Evolutionary conservation across 2,797 vertebrate genomes (phyloP).

Genomic region (Spinus olivaceus): DNA sequence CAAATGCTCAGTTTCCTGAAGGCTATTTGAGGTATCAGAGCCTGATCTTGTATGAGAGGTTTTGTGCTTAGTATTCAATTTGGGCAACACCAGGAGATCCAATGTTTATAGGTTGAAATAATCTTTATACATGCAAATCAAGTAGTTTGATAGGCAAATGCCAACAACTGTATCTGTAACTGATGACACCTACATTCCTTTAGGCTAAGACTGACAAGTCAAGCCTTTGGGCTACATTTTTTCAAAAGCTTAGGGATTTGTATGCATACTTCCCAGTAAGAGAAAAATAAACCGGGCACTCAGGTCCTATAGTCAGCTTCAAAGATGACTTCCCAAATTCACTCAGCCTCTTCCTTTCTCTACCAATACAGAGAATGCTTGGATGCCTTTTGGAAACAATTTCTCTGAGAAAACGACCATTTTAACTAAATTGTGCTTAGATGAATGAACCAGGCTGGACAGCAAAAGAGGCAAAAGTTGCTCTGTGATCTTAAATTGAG

Average conservation of each 20-base stretch:
- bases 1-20: neutral
- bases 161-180: neutral
- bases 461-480: neutral
- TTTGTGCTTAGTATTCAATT: neutral
- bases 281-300: neutral
- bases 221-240: neutral
- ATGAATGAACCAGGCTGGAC: neutral
- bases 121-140: conserved; percentile 16
- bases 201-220: neutral
- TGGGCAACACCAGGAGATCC: neutral
- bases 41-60: neutral
- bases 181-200: neutral
- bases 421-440: neutral
- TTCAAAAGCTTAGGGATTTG: neutral
- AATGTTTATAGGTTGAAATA: neutral
- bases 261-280: neutral
- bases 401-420: neutral
- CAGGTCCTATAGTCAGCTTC: neutral
- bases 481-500: neutral
- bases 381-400: neutral
- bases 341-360: neutral
- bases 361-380: neutral
- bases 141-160: neutral
- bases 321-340: neutral
- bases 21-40: neutral